Conservation (phyloP, 2,113 vertebrate species). For the Siniperca knerii region DNA sequence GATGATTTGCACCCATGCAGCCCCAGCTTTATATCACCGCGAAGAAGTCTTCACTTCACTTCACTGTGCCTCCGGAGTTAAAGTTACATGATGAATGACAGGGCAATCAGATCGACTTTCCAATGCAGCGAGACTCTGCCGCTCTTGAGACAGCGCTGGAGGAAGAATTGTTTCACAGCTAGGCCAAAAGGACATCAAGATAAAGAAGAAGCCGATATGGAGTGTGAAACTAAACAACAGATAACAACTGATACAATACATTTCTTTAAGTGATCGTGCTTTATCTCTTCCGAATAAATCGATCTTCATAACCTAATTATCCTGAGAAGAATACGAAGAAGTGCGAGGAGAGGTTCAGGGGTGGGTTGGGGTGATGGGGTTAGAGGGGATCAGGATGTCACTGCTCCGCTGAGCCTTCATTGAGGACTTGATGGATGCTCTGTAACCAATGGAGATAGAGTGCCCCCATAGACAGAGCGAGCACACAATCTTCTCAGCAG, state of each 20-base stretch:
- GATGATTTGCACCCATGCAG: conserved; percentile 73
- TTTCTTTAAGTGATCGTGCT: neutral
- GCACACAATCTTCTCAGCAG: conserved; percentile 81
- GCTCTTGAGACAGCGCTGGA: conserved; percentile 85
- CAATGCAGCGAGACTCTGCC: conserved; percentile 85
- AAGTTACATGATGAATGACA: conserved; percentile 83
- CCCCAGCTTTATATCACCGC: conserved; percentile 63
- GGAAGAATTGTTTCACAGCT: conserved; percentile 83
- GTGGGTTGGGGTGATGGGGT: conserved; percentile 58
- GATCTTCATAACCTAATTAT: conserved; percentile 41
- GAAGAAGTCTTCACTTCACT: conserved; percentile 58
- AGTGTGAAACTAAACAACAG: conserved; percentile 30
- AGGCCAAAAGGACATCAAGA: conserved; percentile 43
- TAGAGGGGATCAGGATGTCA: conserved; percentile 70
- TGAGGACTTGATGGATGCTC: conserved; percentile 83
- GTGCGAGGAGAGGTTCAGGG: neutral
- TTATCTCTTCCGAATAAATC: conserved; percentile 15
- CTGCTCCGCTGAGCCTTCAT: conserved; percentile 72
- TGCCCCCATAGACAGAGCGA: conserved; percentile 60
- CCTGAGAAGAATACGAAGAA: conserved; percentile 40
- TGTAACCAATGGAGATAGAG: conserved; percentile 85
- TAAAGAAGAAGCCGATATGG: conserved; percentile 24
- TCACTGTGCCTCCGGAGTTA: conserved; percentile 62
- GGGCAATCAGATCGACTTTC: conserved; percentile 85
- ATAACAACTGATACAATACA: conserved; percentile 33